phyloP scores from a whole-genome alignment of 2,888 invertebrate genomes.

The Seira sanloemensis region DNA sequence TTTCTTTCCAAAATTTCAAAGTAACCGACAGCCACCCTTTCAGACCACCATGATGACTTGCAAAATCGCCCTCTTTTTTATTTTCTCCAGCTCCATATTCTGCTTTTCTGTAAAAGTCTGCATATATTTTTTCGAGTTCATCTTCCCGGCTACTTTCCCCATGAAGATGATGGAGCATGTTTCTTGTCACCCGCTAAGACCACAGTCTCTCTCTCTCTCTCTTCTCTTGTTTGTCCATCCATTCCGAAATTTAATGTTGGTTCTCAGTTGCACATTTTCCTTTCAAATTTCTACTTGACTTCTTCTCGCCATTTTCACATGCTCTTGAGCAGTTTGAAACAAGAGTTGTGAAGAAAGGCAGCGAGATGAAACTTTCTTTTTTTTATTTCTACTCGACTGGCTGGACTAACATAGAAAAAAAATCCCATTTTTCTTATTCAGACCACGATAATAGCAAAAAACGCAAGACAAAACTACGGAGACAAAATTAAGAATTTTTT shows the following conservation, averaged over 20 bases:
- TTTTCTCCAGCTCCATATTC: constrained; percentile 4
- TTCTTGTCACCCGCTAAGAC: neutral
- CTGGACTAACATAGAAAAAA: constrained; percentile 31
- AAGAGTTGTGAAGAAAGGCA: constrained; percentile 23
- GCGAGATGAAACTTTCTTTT: constrained; percentile 35
- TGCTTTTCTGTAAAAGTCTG: neutral
- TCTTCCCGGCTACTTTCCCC: neutral
- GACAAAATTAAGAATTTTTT: constrained; percentile 12
- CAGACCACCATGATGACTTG: no score
- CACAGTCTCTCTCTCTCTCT: constrained; percentile 7
- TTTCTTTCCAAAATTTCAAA: no score
- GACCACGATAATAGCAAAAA: constrained; percentile 47
- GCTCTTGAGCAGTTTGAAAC: constrained; percentile 15
- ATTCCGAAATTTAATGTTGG: no score
- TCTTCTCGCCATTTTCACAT: constrained; percentile 25
- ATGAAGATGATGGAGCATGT: neutral
- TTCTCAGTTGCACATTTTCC: neutral
- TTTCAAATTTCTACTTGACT: constrained; percentile 51
- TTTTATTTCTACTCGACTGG: constrained; percentile 58
- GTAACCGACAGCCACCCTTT: no score
- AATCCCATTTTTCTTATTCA: constrained; percentile 68
- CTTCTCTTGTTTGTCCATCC: constrained; percentile 47
- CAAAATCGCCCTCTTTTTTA: constrained; percentile 43
- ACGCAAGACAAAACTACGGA: constrained; percentile 28
- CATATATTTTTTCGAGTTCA: neutral